Percentiles rank a stretch among this genome's conserved stretches.
These are phyloP conservation scores for Eurytoma californica DNA, from an alignment of 2,888 invertebrate genomes.

Conservation along the genomic window DNA sequence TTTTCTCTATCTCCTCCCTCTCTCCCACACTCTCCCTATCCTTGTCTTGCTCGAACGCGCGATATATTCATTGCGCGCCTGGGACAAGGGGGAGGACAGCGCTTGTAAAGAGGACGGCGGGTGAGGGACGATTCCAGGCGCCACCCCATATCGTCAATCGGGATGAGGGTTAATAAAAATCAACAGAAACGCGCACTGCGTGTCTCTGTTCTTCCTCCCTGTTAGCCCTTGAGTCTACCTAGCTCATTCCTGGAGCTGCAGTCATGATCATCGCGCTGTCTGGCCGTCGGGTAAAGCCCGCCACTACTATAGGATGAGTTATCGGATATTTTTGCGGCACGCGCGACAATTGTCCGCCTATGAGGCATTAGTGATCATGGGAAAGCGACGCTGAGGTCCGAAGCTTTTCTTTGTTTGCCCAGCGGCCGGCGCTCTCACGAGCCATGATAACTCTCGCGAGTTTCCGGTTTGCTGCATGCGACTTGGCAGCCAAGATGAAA, in stretches of 20 bases:
- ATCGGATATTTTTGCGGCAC: constrained; percentile 33
- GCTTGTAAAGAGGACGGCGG: constrained; percentile 65
- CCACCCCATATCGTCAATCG: constrained; percentile 55
- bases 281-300: background rate
- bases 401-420: constrained; percentile 20
- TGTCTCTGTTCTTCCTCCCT: background rate
- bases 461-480: too few relatives aligned
- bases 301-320: constrained; percentile 24
- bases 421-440: background rate
- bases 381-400: constrained; percentile 8
- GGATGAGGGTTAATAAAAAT: constrained; percentile 64
- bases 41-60: constrained; percentile 35
- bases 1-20: background rate
- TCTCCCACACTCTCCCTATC: too few relatives aligned
- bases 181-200: constrained; percentile 48
- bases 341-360: constrained; percentile 29
- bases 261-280: constrained; percentile 6
- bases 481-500: too few relatives aligned
- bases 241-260: background rate
- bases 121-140: constrained; percentile 33
- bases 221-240: background rate
- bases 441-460: background rate
- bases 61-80: constrained; percentile 66
- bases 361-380: constrained; percentile 24
- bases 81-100: constrained; percentile 57